Evolutionary conservation across 2,113 vertebrate genomes (phyloP), one percentile per base, ranked within the genome.

Genomic region (Glaucidium brasilianum): DNA sequence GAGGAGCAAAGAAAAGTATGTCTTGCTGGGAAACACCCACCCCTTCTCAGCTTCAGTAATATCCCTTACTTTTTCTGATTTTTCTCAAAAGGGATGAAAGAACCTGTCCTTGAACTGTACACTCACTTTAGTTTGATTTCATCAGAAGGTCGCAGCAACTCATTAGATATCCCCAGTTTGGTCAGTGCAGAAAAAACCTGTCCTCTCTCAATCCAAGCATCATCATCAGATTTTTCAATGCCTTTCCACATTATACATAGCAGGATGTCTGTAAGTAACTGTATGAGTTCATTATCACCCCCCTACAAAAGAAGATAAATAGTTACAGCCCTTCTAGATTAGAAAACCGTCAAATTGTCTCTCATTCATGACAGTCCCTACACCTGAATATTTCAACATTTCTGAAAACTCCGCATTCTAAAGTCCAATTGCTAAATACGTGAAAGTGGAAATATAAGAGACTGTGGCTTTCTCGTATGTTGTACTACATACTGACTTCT

Each of bases 161-260:
- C 99, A 22, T 99, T 99, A 94, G 99, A 98, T 10, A 98, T 98
- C 58, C 98, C 99, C 88, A 99, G 97, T 96, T 99, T 99, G 92
- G 98, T 99, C 69, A 99, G 98, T 45, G 99, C 99, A 11, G 99
- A 99, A 97, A 99, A 99, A 43, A 99, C 99, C 86, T 99, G 99
- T 29, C 99, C 99, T 22, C 99, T 98, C 96, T 99, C 99, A 94
- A 99, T 94, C 99, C 99, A 99, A 50, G 99, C 98, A 14, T 95
- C 96, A 37, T 99, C 99, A 66, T 99, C 99, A 3, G 99, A 99
- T n/a, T 98, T 99, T 92, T 99, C 99, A 32, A 99, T 97, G 18
- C 99, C 99, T 39, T 99, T 99, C 99, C 99, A 99, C 98, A 99
- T 99, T 80, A 99, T 86, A 72, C 97, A 99, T 79, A 98, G 98